Evolutionary conservation across 2,797 vertebrate species (phyloP), one percentile per base, ranked within the genome.

Genomic region (Eleutherodactylus coqui): DNA sequence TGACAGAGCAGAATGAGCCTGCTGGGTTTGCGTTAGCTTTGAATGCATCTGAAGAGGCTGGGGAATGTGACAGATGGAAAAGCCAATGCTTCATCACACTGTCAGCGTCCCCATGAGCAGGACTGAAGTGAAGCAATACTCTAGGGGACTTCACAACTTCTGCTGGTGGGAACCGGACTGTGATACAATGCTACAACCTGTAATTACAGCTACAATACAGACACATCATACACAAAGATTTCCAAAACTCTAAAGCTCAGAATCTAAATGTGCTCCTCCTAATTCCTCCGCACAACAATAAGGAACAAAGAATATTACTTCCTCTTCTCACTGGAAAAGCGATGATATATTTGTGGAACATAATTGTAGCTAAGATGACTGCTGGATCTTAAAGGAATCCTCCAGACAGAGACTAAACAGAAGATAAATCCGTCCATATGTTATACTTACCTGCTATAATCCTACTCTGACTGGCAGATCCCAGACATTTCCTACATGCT

Each of bases 1-100:
- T 81, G 43, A 36, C 64, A 32, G 24, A 69, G 45, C 43, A 81
- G 78, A 64, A 47, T 49, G 45, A 51, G 36, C 43, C 21, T 41
- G n/a, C n/a, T 17, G 29, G 38, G 55, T 60, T 62, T 62, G n/a
- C 14, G 14, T 62, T 62, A 41, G 29, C 29, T 27, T 69, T 49
- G 21, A 49, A 49, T 7, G 10, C 16, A 45, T 29, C 36, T 32
- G 77, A 49, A 29, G 79, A 24, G 43, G 69, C 43, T 62, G 32
- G 45, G 79, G 79, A 69, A 67, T 38, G 79, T 51, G 21, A 49
- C 62, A 69, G 79, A 81, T 51, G 79, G 62, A 24, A 36, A 67
- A 19, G 62, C 1, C 11, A 47, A 69, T 9, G 29, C 21, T 27
- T 41, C 21, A 58, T 36, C 0, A 55, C 32, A 38, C 78, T 80